phyloP scores from a whole-genome alignment of 2,113 vertebrate genomes.

The Peromyscus maniculatus region DNA sequence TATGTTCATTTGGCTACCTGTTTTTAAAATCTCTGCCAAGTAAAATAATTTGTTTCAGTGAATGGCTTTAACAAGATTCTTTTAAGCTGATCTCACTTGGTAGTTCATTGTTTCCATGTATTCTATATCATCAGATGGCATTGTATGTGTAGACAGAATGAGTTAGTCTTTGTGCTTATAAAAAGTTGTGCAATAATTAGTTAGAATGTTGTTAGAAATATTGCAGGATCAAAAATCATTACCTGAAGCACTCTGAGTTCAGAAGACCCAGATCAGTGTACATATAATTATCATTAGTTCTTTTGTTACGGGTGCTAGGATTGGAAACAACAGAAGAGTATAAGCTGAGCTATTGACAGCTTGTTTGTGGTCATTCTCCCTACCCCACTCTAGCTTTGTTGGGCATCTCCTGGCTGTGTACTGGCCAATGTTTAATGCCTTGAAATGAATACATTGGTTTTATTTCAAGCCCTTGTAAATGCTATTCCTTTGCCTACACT shows the following conservation, averaged over 20 bases:
- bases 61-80: slow-evolving; percentile 36
- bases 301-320: not conserved
- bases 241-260: not conserved
- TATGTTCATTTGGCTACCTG: not conserved
- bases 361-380: not conserved
- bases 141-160: slow-evolving; percentile 10
- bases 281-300: not conserved
- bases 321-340: slow-evolving; percentile 7
- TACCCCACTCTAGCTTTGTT: not conserved
- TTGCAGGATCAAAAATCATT: not conserved
- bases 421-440: not conserved
- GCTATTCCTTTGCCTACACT: not conserved
- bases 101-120: not conserved
- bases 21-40: slow-evolving; percentile 31
- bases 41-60: slow-evolving; percentile 50
- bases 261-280: not conserved
- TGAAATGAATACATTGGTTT: not conserved
- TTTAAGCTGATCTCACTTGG: not conserved
- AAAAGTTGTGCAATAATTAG: not conserved
- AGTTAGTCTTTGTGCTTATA: slow-evolving; percentile 52
- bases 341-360: not conserved
- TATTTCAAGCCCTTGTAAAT: not conserved
- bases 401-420: not conserved
- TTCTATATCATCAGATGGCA: not conserved
- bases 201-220: slow-evolving; percentile 28